Evolutionary conservation across 2,888 invertebrate genomes (phyloP), one percentile per base, ranked within the genome.

Genomic region (Oligia fasciuncula): DNA sequence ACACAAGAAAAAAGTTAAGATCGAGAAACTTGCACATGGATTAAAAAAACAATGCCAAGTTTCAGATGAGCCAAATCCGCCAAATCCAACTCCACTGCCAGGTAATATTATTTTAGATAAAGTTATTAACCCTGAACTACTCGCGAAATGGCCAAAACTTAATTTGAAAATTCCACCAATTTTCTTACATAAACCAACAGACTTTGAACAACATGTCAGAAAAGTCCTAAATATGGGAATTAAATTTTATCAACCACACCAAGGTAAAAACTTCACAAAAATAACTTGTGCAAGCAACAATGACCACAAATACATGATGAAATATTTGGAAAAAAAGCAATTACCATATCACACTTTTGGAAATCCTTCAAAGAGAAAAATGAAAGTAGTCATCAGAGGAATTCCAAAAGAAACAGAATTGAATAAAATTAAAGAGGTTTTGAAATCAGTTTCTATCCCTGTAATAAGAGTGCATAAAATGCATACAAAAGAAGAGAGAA

Each of bases 301-400:
- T 80, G 94, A 94, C 73, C 92, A 94, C 66, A 92, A 91, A 79
- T 80, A 86, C 35, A 76, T 95, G 73, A 75, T 89, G 4, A 87
- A 93, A 73, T 94, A 92, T 87, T 93, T 95, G 23, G 91, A 93
- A 9, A 91, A 90, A 40, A 90, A 91, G 23, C 81, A 93, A 70
- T 63, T 95, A 19, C 94, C 94, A 1, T 95, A 92, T 79, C 94
- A 95, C 70, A 95, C 95, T 14, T 95, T 90, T 86, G 93, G 94
- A 1, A 86, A 93, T 83, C 94, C 94, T 14, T 80, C 85, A 13
- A 92, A 93, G 76, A 92, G 91, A 75, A 94, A 93, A 88, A 89
- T 94, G 87, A 95, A 93, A 90, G 91, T 95, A 8, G 92, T 95
- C 0, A 92, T 95, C 35, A 92, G 89, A 88, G 94, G 94, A n/a